Evolutionary conservation across 2,888 invertebrate genomes (phyloP).

Genomic region (Chymomyza fuscimana): DNA sequence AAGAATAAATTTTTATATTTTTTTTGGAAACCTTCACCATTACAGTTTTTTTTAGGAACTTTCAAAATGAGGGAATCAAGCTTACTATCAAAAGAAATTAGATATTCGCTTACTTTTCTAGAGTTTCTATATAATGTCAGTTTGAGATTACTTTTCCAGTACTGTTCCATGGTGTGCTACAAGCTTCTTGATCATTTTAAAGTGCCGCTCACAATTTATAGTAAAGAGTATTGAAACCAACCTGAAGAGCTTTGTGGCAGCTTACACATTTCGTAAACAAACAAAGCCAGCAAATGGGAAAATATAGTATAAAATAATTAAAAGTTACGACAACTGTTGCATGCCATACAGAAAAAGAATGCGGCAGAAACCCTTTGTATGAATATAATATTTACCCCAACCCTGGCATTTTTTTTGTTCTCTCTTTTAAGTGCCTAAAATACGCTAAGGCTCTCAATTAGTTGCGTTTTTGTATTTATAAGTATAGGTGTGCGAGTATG

Average conservation of each 20-base stretch:
- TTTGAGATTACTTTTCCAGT: no score
- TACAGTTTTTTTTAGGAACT: no score
- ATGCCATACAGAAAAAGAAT: neutral
- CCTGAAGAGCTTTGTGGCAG: neutral
- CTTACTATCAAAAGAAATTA: no score
- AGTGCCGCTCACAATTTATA: neutral
- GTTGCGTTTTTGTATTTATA: neutral
- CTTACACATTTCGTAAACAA: neutral
- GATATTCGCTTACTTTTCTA: no score
- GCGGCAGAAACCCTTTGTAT: neutral
- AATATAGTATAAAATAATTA: conserved; percentile 7
- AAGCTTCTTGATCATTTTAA: neutral
- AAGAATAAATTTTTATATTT: no score
- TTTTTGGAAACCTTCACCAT: no score
- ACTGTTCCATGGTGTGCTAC: neutral
- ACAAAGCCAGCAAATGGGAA: neutral
- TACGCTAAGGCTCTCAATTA: neutral
- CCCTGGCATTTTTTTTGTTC: neutral
- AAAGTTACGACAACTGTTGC: conserved; percentile 8
- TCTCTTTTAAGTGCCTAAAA: conserved; percentile 1
- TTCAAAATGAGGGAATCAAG: no score
- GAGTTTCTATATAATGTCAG: no score
- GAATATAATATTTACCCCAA: neutral
- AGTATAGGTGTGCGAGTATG: neutral
- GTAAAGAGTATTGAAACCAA: neutral